Evolutionary conservation across 2,888 invertebrate species (phyloP), one percentile per base, ranked within the genome.

Genomic region (Cheilosia variabilis): DNA sequence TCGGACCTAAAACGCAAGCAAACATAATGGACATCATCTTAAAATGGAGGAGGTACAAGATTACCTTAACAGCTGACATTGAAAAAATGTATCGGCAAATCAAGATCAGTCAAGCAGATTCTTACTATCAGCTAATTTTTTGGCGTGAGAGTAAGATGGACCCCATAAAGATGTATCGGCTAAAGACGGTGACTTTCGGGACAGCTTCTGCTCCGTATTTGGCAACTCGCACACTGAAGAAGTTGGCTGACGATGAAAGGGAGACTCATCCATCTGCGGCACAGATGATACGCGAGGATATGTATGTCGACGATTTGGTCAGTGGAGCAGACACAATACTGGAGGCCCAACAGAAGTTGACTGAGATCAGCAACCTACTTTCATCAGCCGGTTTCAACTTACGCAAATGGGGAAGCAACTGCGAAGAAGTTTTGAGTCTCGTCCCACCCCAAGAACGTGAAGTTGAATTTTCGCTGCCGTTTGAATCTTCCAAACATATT

Each of bases 61-160:
- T 58, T 31, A 58, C 75, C 37, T 76, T 76, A 15, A 50, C 13
- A 5, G 22, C 58, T 4, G 58, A 58, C 27, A 76, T 58, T 3
- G 43, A 41, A 7, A 65, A 66, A 50, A 58, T 55, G 41, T 57
- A 65, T 31, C 57, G 45, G 4, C 66, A 75, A 43, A 66, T 76
- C 34, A 22, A 34, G 17, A 19, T 34, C 7, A 45, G 15, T 22
- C 34, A 4, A 17, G 17, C 13, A 24, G 65, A 75, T 17, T 53
- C 53, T 4, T 52, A 41, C 17, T 53, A 53, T 37, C 66, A 66
- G 27, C 43, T 68, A 2, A 53, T 45, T 13, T 37, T 41, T 19
- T 66, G 52, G 52, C 65, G 37, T 7, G 52, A 34, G 4, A 22
- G 19, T 5, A 6, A 7, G 43, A 17, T 19, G 17, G 52, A 52